Evolutionary conservation across 2,888 invertebrate species (phyloP).

Genomic region (Cantharis rufa): DNA sequence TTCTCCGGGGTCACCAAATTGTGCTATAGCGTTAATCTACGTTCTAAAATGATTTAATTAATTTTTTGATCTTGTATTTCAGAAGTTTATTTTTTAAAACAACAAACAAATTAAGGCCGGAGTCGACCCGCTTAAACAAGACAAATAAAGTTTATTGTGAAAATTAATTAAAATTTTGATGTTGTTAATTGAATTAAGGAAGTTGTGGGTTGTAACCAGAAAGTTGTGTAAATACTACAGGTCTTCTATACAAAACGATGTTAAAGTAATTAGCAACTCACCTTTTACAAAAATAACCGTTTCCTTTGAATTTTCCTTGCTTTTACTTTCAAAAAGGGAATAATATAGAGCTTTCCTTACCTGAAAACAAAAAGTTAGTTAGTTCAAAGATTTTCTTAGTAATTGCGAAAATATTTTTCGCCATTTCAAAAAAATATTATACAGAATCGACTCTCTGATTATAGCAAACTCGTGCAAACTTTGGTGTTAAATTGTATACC

Average conservation of each 20-base stretch:
- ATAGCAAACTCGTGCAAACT: too few species aligned
- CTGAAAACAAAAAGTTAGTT: conserved; percentile 6
- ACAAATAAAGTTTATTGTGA: conserved; percentile 29
- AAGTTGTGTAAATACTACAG: conserved; percentile 24
- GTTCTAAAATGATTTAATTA: not conserved
- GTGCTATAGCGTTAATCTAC: not conserved
- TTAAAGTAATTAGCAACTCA: conserved; percentile 25
- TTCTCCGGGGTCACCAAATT: not conserved
- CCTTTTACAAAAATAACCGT: conserved; percentile 12
- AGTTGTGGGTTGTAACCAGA: conserved; percentile 23
- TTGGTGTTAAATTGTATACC: too few species aligned
- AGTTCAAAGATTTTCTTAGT: not conserved
- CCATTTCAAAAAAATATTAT: not conserved
- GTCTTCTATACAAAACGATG: conserved; percentile 7
- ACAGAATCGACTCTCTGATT: too few species aligned
- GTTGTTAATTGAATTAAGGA: conserved; percentile 37
- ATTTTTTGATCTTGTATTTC: not conserved
- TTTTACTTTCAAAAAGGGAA: not conserved
- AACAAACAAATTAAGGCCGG: not conserved
- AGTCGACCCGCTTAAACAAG: conserved; percentile 16
- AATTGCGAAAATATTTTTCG: not conserved
- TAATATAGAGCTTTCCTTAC: conserved; percentile 6
- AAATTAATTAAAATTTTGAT: conserved; percentile 38
- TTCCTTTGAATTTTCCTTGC: conserved; percentile 6
- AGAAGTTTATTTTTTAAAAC: not conserved